Evolutionary conservation across 2,797 vertebrate genomes (phyloP).

Genomic region (Peromyscus melanophrys): DNA sequence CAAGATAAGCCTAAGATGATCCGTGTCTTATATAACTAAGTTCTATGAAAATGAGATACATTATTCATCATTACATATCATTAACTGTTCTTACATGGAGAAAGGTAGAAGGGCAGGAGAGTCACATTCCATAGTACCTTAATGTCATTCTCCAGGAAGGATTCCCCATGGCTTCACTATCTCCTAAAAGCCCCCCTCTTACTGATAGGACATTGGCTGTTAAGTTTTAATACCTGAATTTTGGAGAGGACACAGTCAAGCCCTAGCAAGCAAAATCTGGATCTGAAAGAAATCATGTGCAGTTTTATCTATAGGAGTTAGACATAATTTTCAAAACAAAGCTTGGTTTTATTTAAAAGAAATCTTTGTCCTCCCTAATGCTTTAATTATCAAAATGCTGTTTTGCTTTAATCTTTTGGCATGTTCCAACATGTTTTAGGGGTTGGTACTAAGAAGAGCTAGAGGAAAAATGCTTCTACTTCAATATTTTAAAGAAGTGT

Average conservation of each 20-base stretch:
- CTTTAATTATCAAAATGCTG: slow-evolving; percentile 36
- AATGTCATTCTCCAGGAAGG: neutral
- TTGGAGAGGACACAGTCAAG: neutral
- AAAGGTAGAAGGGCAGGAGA: neutral
- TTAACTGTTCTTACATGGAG: neutral
- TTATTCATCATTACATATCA: neutral
- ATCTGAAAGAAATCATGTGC: slow-evolving; percentile 1
- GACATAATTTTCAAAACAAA: neutral
- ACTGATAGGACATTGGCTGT: neutral
- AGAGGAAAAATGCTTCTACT: neutral
- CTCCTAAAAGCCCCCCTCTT: neutral
- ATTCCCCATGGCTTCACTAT: neutral
- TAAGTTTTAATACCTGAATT: neutral
- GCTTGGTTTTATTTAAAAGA: slow-evolving; percentile 22
- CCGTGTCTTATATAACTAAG: neutral
- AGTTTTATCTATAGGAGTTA: slow-evolving; percentile 18
- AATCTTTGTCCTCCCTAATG: neutral
- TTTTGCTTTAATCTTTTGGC: neutral
- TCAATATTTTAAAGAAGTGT: neutral
- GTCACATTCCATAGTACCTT: neutral
- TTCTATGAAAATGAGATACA: neutral
- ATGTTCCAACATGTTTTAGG: neutral
- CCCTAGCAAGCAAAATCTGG: neutral
- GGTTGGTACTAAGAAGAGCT: neutral
- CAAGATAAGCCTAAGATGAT: neutral